Base-by-base conservation (phyloP, 2,113 vertebrate genomes). In the Limanda limanda region DNA sequence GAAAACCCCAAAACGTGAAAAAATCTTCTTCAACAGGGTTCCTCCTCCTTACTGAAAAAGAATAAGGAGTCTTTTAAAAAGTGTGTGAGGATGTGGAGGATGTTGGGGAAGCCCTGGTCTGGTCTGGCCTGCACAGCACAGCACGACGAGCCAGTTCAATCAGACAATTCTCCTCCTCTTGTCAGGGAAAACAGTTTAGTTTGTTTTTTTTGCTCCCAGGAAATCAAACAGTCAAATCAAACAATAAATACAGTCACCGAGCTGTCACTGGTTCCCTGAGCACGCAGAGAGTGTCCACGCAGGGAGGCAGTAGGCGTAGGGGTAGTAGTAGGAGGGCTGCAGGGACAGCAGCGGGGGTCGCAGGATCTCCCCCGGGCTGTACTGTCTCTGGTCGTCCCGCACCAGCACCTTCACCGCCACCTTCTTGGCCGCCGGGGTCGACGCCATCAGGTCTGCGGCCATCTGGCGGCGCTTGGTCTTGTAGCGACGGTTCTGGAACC, bases 401-500 rank as follows among this genome's bases (percentile, higher is more conserved):
- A 99, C 98, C 72, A 99, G 92, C 83, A 99, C 97, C 48, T 99
- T 99, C 69, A 99, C 98, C 0, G 98, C 98, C 89, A 99, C 98
- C 75, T 98, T 98, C 93, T 97, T 97, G 76, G 97, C 97, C 0
- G 97, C 95, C n/a, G 97, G 78, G 9, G 97, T 97, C 0, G 97
- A 95, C 7, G 97, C 96, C 91, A 99, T 94, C 18, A 99, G 91
- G 71, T 98, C 97, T 0, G 98, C 97, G 3, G 97, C 97, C 96
- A 99, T 97, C 90, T 99, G 98, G 74, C 98, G 95, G 68, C 98
- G 94, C 84, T 99, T 99, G 87, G 98, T 99, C 93, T 99, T 99
- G 92, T 99, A 99, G 56, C 98, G 94, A n/a, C 98, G 97, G 94
- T 99, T 99, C 93, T 99, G 98, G 93, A 99, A 98, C 98, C 98